Percentiles rank a stretch among this genome's conserved stretches.
These are phyloP conservation scores for Climacteris rufus DNA, from an alignment of 2,113 vertebrate species.

Conservation along the genomic window DNA sequence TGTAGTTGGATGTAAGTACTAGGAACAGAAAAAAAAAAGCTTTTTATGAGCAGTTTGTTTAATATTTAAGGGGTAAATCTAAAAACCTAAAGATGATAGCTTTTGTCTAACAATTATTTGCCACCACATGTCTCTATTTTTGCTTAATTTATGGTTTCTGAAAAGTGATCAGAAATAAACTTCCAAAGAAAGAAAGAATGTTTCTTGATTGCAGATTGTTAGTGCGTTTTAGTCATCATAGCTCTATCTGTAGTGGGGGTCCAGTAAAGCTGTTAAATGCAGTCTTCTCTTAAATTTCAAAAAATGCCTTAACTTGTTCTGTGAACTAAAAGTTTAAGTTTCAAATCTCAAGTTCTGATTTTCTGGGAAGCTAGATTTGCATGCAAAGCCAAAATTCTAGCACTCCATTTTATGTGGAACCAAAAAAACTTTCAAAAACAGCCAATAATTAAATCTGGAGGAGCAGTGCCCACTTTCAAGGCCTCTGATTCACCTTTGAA, in stretches of 20 bases:
- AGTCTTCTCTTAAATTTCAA: neutral
- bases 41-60: neutral
- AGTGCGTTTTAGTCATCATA: neutral
- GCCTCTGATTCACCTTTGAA: neutral
- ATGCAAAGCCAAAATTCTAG: neutral
- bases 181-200: neutral
- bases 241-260: neutral
- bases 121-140: neutral
- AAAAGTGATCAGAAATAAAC: neutral
- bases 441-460: neutral
- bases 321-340: neutral
- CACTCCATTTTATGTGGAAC: neutral
- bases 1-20: neutral
- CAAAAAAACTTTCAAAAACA: neutral
- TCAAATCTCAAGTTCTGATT: neutral
- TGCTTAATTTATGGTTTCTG: neutral
- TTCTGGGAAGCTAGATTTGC: neutral
- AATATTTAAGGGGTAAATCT: neutral
- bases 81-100: neutral
- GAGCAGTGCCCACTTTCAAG: neutral
- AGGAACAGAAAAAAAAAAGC: neutral
- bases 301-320: neutral
- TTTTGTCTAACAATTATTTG: neutral
- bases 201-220: neutral
- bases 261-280: neutral